phyloP scores from a whole-genome alignment of 1,140 invertebrate genomes.

The Heterodera carotae region DNA sequence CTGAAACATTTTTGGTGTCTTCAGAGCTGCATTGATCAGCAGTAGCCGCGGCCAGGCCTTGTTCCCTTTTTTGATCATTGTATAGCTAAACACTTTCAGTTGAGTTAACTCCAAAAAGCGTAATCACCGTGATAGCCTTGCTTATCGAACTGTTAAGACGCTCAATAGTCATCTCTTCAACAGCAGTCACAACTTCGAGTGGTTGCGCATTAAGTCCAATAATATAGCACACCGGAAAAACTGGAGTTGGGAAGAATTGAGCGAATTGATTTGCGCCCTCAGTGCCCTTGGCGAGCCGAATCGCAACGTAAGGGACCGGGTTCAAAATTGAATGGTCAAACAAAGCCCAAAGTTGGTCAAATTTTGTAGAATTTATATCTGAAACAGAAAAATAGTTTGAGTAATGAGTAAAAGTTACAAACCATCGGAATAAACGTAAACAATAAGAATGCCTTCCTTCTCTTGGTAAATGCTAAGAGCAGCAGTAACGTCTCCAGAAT shows the following conservation, averaged over 20 bases:
- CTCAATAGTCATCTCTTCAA: constrained; percentile 28
- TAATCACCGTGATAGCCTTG: constrained; percentile 25
- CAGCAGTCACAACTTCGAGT: constrained; percentile 39
- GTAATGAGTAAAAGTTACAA: constrained; percentile 9
- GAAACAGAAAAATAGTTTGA: constrained; percentile 30
- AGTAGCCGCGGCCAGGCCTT: neutral
- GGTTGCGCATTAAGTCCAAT: constrained; percentile 43
- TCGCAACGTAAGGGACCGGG: constrained; percentile 30
- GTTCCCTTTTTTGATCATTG: constrained; percentile 33
- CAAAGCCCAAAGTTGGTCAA: constrained; percentile 24
- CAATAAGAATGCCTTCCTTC: constrained; percentile 41
- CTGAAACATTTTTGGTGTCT: neutral
- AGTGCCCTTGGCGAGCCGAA: constrained; percentile 34
- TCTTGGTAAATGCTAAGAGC: constrained; percentile 38
- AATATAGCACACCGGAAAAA: constrained; percentile 42
- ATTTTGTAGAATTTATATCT: constrained; percentile 30
- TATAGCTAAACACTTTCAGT: constrained; percentile 42
- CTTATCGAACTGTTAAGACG: constrained; percentile 22
- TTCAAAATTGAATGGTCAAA: constrained; percentile 31
- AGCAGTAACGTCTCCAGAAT: constrained; percentile 33
- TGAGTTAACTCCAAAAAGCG: constrained; percentile 8
- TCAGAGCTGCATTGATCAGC: neutral
- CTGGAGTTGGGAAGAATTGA: constrained; percentile 40
- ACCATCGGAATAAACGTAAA: constrained; percentile 30
- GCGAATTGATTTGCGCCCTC: constrained; percentile 45